phyloP scores from a whole-genome alignment of 2,888 invertebrate genomes.

The Parapristionchus giblindavisi region DNA sequence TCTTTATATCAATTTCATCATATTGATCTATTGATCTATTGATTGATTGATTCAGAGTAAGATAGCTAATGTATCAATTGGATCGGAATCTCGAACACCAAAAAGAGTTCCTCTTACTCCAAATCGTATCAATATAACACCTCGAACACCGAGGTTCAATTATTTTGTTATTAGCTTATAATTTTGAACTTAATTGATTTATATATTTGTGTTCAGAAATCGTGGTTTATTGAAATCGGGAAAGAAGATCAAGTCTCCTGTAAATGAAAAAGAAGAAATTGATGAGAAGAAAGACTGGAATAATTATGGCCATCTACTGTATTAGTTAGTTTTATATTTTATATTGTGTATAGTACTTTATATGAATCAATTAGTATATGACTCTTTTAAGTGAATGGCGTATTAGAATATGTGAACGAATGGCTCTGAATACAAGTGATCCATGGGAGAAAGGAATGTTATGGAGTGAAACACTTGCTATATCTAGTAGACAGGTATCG shows the following conservation, averaged over 20 bases:
- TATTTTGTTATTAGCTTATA: background rate
- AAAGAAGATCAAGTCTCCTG: background rate
- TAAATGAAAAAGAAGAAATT: background rate
- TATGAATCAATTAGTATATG: background rate
- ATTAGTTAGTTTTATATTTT: slow-evolving; percentile 16
- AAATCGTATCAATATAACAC: background rate
- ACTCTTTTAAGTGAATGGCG: slow-evolving; percentile 16
- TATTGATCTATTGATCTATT: too few relatives aligned
- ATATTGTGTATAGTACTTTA: background rate
- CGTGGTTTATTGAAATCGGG: background rate
- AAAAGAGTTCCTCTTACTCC: background rate
- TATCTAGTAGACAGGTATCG: slow-evolving; percentile 7
- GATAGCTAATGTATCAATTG: slow-evolving; percentile 16
- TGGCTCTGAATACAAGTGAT: background rate
- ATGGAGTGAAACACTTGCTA: slow-evolving; percentile 12
- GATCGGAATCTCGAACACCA: background rate
- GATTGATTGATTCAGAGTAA: background rate
- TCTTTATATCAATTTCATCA: background rate
- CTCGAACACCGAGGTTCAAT: background rate
- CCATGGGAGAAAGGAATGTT: slow-evolving; percentile 13
- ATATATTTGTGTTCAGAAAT: too few relatives aligned
- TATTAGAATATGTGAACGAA: background rate
- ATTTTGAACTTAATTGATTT: too few relatives aligned
- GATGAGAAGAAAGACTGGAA: slow-evolving; percentile 4
- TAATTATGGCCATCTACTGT: slow-evolving; percentile 12